Evolutionary conservation across 2,797 vertebrate species (phyloP).

Genomic region (Sparus aurata): DNA sequence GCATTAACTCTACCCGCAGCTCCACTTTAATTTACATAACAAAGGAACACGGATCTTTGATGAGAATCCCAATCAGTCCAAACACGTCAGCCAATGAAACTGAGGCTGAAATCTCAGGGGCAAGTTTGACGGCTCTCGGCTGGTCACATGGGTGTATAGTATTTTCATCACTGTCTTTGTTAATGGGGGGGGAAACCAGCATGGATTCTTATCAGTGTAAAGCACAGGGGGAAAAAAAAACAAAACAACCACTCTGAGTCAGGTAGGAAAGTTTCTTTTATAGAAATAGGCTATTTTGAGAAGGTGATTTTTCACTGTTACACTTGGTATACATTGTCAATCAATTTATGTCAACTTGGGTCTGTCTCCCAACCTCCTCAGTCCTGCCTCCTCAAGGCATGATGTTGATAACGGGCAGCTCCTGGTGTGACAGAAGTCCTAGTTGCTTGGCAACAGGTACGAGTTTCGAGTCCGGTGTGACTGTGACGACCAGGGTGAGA

Average conservation of each 20-base stretch:
- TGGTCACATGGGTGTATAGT: conserved; percentile 10
- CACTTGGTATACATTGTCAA: conserved; percentile 71
- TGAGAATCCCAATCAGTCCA: conserved; percentile 45
- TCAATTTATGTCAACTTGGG: conserved; percentile 71
- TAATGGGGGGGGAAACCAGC: neutral
- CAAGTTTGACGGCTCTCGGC: conserved; percentile 22
- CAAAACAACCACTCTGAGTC: conserved; percentile 10
- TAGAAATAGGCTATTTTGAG: conserved; percentile 52
- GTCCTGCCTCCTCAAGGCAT: conserved; percentile 55
- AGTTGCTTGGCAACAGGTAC: conserved; percentile 84
- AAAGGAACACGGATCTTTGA: conserved; percentile 55
- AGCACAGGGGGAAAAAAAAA: neutral
- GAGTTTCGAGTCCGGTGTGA: conserved; percentile 75
- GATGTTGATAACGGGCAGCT: conserved; percentile 64
- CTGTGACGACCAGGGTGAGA: conserved; percentile 74
- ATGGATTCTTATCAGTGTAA: conserved; percentile 3
- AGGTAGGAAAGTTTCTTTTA: conserved; percentile 35
- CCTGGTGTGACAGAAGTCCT: conserved; percentile 71
- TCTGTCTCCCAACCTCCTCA: conserved; percentile 56
- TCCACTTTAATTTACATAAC: conserved; percentile 63
- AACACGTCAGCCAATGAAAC: conserved; percentile 26
- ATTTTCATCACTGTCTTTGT: conserved; percentile 27
- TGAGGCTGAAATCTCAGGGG: conserved; percentile 17
- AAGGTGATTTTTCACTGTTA: conserved; percentile 60
- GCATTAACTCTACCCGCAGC: conserved; percentile 23